Conservation (phyloP, 2,888 invertebrate species). For the Diabrotica balteata region DNA sequence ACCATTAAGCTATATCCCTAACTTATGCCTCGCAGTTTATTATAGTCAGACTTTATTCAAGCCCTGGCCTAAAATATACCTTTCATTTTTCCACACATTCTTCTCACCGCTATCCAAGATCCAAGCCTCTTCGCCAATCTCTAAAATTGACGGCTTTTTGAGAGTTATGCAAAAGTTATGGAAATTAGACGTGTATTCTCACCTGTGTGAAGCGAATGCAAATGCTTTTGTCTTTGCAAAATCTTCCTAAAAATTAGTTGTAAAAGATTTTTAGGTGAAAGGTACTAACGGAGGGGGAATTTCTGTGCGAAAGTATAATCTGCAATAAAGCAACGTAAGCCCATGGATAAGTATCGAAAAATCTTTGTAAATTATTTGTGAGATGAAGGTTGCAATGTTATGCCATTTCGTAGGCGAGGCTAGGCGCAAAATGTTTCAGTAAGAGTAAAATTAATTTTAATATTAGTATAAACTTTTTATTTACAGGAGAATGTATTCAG, state of each 20-base stretch:
- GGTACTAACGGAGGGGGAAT: too few relatives aligned
- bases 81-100: neutral
- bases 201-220: slow-evolving; percentile 1
- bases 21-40: neutral
- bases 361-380: too few relatives aligned
- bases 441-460: too few relatives aligned
- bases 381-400: too few relatives aligned
- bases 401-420: too few relatives aligned
- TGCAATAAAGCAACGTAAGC: too few relatives aligned
- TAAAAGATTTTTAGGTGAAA: too few relatives aligned
- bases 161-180: neutral
- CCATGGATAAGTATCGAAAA: too few relatives aligned
- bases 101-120: neutral
- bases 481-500: too few relatives aligned
- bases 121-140: neutral
- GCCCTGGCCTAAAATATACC: neutral
- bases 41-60: neutral
- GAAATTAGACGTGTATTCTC: neutral
- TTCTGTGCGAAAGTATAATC: too few relatives aligned
- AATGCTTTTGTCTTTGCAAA: neutral
- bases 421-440: too few relatives aligned
- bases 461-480: too few relatives aligned
- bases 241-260: neutral
- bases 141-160: neutral
- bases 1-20: neutral